phyloP scores from a whole-genome alignment of 2,797 vertebrate species.

The Anguilla megastoma region DNA sequence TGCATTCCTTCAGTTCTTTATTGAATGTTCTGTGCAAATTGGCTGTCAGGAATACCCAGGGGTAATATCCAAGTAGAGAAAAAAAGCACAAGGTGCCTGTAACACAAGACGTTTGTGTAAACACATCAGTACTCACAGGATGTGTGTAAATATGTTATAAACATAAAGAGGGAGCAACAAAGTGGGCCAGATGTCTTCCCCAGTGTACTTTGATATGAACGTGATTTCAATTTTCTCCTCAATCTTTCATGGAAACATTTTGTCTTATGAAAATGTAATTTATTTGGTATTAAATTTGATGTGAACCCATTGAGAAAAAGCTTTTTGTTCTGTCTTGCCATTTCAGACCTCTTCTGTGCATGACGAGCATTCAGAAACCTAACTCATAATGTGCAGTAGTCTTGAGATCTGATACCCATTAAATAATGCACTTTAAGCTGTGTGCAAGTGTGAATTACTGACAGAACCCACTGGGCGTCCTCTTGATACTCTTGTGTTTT shows the following conservation, averaged over 20 bases:
- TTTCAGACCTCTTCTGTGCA: not conserved
- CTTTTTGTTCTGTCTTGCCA: not conserved
- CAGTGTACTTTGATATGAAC: not conserved
- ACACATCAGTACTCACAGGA: slow-evolving; percentile 44
- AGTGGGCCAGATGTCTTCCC: not conserved
- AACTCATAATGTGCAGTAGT: not conserved
- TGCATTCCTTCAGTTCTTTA: slow-evolving; percentile 44
- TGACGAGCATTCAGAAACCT: not conserved
- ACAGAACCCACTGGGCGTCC: not conserved
- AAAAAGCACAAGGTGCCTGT: not conserved
- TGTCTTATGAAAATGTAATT: not conserved
- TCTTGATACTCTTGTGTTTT: not conserved
- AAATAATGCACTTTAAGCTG: not conserved
- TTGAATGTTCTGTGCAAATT: slow-evolving; percentile 58
- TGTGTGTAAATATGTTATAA: not conserved
- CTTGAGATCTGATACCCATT: slow-evolving; percentile 1
- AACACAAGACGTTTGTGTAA: slow-evolving; percentile 16
- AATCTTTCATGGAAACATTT: not conserved
- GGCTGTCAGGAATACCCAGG: slow-evolving; percentile 57
- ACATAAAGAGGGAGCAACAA: not conserved
- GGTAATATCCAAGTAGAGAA: slow-evolving; percentile 30
- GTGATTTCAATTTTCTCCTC: not conserved
- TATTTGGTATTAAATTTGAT: not conserved
- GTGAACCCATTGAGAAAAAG: not conserved
- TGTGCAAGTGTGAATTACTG: not conserved